Evolutionary conservation across 2,888 invertebrate genomes (phyloP).

Genomic region (Phrixothrix hirtus): DNA sequence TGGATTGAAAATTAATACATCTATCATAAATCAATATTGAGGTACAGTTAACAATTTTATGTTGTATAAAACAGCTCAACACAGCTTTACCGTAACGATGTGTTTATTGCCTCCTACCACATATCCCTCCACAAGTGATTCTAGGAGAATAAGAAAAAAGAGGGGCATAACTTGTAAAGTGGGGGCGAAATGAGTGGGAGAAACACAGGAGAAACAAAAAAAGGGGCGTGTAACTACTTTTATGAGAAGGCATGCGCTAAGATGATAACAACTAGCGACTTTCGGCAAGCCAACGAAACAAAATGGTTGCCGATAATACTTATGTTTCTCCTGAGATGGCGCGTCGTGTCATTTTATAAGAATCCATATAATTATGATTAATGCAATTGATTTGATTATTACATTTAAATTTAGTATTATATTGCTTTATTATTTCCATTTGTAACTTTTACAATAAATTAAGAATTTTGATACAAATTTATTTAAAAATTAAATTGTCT

Average conservation of each 20-base stretch:
- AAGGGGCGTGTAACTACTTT: constrained; percentile 49
- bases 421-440: no score
- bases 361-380: no score
- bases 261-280: constrained; percentile 51
- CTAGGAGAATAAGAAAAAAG: constrained; percentile 35
- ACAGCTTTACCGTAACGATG: constrained; percentile 57
- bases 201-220: constrained; percentile 39
- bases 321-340: constrained; percentile 55
- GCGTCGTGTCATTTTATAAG: constrained; percentile 37
- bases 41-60: constrained; percentile 56
- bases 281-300: constrained; percentile 60
- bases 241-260: constrained; percentile 61
- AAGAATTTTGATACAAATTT: no score
- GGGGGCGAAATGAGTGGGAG: constrained; percentile 38
- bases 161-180: constrained; percentile 31
- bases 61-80: constrained; percentile 54
- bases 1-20: constrained; percentile 42
- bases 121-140: constrained; percentile 36
- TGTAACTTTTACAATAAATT: no score
- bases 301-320: constrained; percentile 61
- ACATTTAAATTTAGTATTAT: no score
- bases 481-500: no score
- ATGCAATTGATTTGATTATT: no score
- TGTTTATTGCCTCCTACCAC: constrained; percentile 55
- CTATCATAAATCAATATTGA: constrained; percentile 53